These are phyloP conservation scores for Hemibagrus wyckioides DNA, from an alignment of 2,113 vertebrate species.

Conservation along the genomic window DNA sequence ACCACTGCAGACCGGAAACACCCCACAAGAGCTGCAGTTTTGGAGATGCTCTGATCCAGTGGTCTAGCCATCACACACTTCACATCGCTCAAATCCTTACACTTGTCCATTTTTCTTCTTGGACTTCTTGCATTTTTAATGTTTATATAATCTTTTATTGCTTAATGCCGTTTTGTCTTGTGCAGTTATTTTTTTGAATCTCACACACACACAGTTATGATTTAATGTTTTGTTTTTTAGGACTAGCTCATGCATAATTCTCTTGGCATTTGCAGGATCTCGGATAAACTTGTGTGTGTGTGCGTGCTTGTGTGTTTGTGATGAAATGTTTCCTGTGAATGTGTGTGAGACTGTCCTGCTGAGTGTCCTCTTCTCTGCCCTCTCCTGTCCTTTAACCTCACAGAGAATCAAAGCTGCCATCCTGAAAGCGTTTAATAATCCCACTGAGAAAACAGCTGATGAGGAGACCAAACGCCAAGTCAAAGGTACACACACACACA, in stretches of 20 bases:
- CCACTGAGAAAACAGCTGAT: conserved; percentile 94
- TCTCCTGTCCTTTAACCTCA: conserved; percentile 56
- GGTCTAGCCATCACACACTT: no score
- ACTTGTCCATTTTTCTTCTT: no score
- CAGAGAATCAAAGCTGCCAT: conserved; percentile 94
- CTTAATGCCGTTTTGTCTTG: no score
- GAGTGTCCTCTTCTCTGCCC: not conserved
- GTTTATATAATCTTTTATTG: not conserved
- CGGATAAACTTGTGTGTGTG: not conserved
- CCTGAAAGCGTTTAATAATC: conserved; percentile 96
- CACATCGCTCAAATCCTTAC: no score
- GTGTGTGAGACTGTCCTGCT: not conserved
- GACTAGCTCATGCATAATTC: no score
- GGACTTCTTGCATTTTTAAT: no score
- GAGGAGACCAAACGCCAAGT: conserved; percentile 95
- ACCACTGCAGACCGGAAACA: no score
- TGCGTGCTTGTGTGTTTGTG: not conserved
- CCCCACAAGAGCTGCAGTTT: no score
- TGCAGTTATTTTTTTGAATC: no score
- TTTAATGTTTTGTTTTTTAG: no score
- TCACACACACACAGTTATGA: no score
- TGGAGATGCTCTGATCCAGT: no score
- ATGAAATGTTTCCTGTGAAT: not conserved
- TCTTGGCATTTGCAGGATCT: not conserved
- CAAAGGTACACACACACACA: conserved; percentile 78